Evolutionary conservation across 2,113 vertebrate species (phyloP).

Genomic region (Austrofundulus limnaeus): DNA sequence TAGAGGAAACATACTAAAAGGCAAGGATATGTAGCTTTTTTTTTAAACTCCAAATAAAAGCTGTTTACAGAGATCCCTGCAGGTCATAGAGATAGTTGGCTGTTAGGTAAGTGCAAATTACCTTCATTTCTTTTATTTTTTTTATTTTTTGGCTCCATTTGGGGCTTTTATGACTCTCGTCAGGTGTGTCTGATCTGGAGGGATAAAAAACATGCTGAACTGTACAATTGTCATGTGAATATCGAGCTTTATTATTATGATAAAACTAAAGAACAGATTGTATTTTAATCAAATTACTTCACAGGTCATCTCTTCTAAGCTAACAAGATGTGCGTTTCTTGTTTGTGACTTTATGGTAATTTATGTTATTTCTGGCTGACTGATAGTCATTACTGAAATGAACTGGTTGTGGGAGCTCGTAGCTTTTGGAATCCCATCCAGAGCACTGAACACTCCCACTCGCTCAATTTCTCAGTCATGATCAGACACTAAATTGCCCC

Average conservation of each 20-base stretch:
- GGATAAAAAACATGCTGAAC: background rate
- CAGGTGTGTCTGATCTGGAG: background rate
- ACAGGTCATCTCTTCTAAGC: background rate
- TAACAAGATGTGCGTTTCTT: background rate
- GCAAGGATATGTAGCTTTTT: background rate
- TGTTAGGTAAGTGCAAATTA: background rate
- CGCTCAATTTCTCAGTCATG: background rate
- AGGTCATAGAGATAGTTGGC: background rate
- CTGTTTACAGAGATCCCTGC: background rate
- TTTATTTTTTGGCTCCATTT: background rate
- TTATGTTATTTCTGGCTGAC: background rate
- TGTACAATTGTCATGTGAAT: too few species aligned
- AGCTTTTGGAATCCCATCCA: background rate
- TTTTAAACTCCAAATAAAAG: background rate
- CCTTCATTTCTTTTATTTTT: too few species aligned
- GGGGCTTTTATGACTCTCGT: background rate
- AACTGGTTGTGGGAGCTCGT: background rate
- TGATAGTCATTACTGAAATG: background rate
- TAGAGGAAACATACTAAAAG: background rate
- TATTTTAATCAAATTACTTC: background rate
- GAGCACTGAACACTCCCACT: background rate
- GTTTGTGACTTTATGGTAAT: background rate
- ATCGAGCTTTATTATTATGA: too few species aligned
- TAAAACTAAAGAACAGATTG: background rate
- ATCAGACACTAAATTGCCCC: background rate